Evolutionary conservation across 2,797 vertebrate species (phyloP).

Genomic region (Calcarius lapponicus): DNA sequence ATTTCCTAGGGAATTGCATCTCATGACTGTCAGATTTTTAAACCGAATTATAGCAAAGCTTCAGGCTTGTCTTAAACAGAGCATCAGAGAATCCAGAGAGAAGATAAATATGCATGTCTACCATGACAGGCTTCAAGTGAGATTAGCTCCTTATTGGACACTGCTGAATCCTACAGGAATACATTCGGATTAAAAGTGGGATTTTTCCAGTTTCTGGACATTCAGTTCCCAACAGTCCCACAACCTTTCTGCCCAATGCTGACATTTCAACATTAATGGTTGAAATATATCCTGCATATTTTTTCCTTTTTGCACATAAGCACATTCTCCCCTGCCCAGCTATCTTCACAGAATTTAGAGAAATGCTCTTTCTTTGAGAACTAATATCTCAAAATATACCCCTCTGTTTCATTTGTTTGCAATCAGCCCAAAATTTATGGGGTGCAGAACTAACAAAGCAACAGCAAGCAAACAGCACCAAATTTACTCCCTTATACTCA

Average conservation of each 20-base stretch:
- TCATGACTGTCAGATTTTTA: conserved; percentile 10
- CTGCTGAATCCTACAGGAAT: background rate
- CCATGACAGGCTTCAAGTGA: background rate
- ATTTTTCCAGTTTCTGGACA: background rate
- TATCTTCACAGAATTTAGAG: background rate
- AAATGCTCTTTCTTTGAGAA: background rate
- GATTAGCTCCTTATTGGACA: background rate
- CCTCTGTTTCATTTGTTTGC: background rate
- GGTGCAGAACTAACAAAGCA: background rate
- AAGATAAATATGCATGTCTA: background rate
- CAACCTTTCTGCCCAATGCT: background rate
- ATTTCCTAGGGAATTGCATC: background rate
- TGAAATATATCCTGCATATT: background rate
- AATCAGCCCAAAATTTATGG: background rate
- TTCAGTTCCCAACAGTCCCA: background rate
- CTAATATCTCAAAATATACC: background rate
- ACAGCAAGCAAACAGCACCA: background rate
- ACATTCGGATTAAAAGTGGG: background rate
- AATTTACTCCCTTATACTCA: background rate
- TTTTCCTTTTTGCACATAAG: background rate
- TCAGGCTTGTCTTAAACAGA: background rate
- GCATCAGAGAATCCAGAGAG: background rate
- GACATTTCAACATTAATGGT: background rate
- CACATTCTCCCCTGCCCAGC: background rate
- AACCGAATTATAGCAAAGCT: conserved; percentile 22